These are phyloP conservation scores for Muschampia plurimacula DNA, from an alignment of 2,888 invertebrate genomes.

Conservation along the genomic window DNA sequence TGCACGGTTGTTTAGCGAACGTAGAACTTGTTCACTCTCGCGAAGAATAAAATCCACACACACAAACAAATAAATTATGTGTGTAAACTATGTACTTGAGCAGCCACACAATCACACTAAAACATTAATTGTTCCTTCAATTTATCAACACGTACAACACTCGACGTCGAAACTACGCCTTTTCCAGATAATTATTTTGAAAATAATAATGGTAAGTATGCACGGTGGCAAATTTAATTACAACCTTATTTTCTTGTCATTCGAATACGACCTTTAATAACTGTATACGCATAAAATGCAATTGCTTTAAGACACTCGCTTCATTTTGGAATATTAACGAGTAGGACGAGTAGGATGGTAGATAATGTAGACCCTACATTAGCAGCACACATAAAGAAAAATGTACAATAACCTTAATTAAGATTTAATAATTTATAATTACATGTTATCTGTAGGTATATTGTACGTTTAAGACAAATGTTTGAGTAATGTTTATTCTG, in stretches of 20 bases:
- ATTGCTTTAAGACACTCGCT: constrained; percentile 42
- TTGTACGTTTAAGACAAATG: no score
- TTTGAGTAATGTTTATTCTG: no score
- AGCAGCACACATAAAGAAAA: no score
- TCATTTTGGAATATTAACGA: constrained; percentile 7
- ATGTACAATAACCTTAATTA: no score
- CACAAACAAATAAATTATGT: constrained; percentile 44
- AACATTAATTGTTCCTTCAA: constrained; percentile 69
- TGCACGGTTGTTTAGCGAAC: constrained; percentile 59
- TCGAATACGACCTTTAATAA: constrained; percentile 54
- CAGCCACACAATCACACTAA: constrained; percentile 53
- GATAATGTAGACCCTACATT: no score
- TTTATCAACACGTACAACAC: constrained; percentile 56
- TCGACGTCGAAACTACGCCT: constrained; percentile 55
- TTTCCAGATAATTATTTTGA: constrained; percentile 59
- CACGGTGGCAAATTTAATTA: constrained; percentile 60
- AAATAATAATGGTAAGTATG: constrained; percentile 53
- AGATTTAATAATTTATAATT: no score
- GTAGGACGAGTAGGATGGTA: not conserved
- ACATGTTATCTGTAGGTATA: no score
- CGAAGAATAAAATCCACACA: constrained; percentile 36
- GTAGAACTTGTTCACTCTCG: constrained; percentile 26
- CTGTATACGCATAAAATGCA: constrained; percentile 48
- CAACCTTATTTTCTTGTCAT: constrained; percentile 65
- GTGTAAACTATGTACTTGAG: constrained; percentile 44